These are phyloP conservation scores for Ormyrus thymus DNA, from an alignment of 2,888 invertebrate species.

Conservation along the genomic window DNA sequence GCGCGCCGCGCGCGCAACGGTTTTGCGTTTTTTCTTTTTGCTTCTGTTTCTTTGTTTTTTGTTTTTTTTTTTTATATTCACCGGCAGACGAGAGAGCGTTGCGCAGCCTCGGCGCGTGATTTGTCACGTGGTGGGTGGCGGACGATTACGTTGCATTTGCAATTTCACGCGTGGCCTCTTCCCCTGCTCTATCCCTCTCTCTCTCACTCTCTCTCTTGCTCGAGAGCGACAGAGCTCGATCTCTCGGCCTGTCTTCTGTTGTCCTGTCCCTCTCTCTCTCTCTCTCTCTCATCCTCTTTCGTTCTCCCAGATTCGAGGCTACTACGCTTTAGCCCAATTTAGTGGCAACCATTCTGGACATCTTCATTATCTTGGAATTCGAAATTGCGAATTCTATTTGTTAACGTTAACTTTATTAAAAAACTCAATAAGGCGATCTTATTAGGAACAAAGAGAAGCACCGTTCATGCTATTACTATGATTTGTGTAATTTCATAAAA, in stretches of 20 bases:
- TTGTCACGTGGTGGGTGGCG: conserved; percentile 74
- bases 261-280: background rate
- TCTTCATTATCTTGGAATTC: conserved; percentile 41
- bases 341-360: conserved; percentile 32
- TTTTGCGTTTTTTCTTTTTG: conserved; percentile 61
- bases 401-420: too few species aligned
- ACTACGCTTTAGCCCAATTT: conserved; percentile 41
- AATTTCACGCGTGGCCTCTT: conserved; percentile 70
- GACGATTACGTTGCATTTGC: conserved; percentile 73
- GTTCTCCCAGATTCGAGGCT: conserved; percentile 26
- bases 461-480: too few species aligned
- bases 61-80: background rate
- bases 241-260: too few species aligned
- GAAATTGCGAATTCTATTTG: background rate
- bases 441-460: too few species aligned
- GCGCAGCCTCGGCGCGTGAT: conserved; percentile 65
- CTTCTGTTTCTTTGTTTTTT: too few species aligned
- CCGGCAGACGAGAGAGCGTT: background rate
- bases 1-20: conserved; percentile 52
- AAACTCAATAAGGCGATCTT: too few species aligned
- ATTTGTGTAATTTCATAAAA: too few species aligned
- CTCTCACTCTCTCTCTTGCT: conserved; percentile 7
- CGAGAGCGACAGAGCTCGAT: too few species aligned
- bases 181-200: conserved; percentile 23
- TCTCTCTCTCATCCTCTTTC: conserved; percentile 23